phyloP scores from a whole-genome alignment of 2,797 vertebrate species.

The Adelosebastes latens region DNA sequence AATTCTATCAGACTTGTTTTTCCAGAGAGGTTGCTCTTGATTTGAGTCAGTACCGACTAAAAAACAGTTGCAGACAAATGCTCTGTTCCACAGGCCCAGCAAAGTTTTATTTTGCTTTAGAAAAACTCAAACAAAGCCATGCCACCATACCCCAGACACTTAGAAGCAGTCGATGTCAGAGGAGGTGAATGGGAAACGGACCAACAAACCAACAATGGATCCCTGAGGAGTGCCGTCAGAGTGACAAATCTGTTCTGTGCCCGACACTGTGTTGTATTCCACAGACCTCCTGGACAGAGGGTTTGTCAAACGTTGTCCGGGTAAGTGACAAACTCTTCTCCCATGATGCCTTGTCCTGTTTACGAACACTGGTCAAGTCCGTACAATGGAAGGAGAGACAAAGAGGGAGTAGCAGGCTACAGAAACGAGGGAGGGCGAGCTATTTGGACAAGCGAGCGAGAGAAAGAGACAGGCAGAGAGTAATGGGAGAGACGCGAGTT shows the following conservation, averaged over 20 bases:
- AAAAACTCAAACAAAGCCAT: conserved; percentile 36
- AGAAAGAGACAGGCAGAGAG: conserved; percentile 36
- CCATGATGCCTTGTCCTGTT: conserved; percentile 70
- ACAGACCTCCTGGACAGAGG: conserved; percentile 59
- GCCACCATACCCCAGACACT: conserved; percentile 42
- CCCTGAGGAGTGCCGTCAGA: conserved; percentile 49
- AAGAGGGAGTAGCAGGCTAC: conserved; percentile 22
- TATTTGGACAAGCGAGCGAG: conserved; percentile 30
- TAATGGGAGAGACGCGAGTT: conserved; percentile 52
- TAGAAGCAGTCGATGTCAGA: conserved; percentile 28
- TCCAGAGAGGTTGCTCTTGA: not conserved
- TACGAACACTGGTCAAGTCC: conserved; percentile 56
- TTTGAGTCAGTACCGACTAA: not conserved
- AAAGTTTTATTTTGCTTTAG: conserved; percentile 29
- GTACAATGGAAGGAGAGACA: conserved; percentile 34
- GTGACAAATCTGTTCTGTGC: conserved; percentile 64
- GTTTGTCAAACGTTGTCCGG: conserved; percentile 64
- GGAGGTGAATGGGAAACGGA: conserved; percentile 43
- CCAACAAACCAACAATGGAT: conserved; percentile 50
- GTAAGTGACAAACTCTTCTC: conserved; percentile 76
- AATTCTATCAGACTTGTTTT: conserved; percentile 32
- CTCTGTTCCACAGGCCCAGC: not conserved
- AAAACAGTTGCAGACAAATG: not conserved
- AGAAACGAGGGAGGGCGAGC: conserved; percentile 15
- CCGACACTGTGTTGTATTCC: conserved; percentile 67